Evolutionary conservation across 1,140 invertebrate genomes (phyloP).

Genomic region (Drosophila yakuba): DNA sequence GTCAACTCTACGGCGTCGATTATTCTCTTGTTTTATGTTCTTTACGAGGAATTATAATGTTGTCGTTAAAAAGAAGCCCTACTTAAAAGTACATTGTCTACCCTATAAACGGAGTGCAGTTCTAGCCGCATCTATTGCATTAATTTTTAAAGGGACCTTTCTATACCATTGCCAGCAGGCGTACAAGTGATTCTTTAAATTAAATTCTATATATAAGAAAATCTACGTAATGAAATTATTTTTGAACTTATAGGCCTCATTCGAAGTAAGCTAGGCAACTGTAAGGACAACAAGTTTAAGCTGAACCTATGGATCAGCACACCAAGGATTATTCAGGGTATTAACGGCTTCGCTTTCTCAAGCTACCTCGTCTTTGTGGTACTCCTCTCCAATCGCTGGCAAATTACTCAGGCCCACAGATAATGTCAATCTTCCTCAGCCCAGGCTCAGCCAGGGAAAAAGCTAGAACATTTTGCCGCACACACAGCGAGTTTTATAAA

Average conservation of each 20-base stretch:
- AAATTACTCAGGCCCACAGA: constrained; percentile 58
- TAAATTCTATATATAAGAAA: too few species aligned
- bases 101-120: not conserved
- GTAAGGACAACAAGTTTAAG: not conserved
- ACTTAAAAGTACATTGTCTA: not conserved
- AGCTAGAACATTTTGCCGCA: constrained; percentile 23
- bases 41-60: not conserved
- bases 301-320: not conserved
- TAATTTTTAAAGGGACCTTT: too few species aligned
- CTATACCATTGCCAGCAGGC: too few species aligned
- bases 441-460: constrained; percentile 17
- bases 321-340: constrained; percentile 17
- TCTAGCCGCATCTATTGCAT: not conserved
- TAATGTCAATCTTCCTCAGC: constrained; percentile 47
- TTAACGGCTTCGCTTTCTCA: not conserved
- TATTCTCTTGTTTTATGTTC: constrained; percentile 2
- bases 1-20: constrained; percentile 10
- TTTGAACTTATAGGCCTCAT: not conserved
- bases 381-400: constrained; percentile 13
- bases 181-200: too few species aligned
- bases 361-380: not conserved
- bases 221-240: too few species aligned
- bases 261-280: not conserved
- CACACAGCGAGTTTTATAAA: constrained; percentile 21
- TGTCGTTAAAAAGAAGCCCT: not conserved